These are phyloP conservation scores for Enteromius paludinosus DNA, from an alignment of 2,797 vertebrate genomes.

Conservation along the genomic window DNA sequence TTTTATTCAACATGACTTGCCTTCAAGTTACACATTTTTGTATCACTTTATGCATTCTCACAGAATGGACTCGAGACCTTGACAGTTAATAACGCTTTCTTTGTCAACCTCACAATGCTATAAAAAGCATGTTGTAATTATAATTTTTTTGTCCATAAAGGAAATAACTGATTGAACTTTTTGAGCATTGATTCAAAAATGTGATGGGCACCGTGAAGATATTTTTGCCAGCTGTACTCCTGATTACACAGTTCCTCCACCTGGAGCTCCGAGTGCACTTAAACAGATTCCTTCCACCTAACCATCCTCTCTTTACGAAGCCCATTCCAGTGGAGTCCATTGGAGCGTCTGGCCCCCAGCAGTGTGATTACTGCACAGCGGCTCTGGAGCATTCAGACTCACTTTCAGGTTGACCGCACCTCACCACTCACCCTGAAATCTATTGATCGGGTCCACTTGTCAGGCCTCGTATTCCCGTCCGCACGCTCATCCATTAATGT, in stretches of 20 bases:
- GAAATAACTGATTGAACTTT: background rate
- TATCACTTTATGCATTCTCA: background rate
- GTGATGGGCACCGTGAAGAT: background rate
- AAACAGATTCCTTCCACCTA: slow-evolving; percentile 17
- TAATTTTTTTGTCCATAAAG: background rate
- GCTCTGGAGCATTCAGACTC: background rate
- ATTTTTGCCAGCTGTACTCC: background rate
- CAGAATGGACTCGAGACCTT: background rate
- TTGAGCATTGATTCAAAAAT: background rate
- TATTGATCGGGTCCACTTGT: slow-evolving; percentile 78
- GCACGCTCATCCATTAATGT: slow-evolving; percentile 79
- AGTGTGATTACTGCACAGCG: slow-evolving; percentile 19
- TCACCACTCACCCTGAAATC: slow-evolving; percentile 51
- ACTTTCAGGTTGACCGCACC: slow-evolving; percentile 41
- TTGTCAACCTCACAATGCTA: background rate
- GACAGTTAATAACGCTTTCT: background rate
- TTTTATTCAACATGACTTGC: background rate
- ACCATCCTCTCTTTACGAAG: background rate
- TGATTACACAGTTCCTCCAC: background rate
- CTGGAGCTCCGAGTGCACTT: background rate
- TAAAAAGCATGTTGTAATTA: background rate
- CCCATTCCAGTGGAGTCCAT: background rate
- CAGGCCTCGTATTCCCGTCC: slow-evolving; percentile 73
- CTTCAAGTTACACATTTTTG: background rate
- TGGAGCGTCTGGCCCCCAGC: slow-evolving; percentile 9